These are phyloP conservation scores for Drosophila gunungcola DNA, from an alignment of 1,140 invertebrate species.

Conservation along the genomic window DNA sequence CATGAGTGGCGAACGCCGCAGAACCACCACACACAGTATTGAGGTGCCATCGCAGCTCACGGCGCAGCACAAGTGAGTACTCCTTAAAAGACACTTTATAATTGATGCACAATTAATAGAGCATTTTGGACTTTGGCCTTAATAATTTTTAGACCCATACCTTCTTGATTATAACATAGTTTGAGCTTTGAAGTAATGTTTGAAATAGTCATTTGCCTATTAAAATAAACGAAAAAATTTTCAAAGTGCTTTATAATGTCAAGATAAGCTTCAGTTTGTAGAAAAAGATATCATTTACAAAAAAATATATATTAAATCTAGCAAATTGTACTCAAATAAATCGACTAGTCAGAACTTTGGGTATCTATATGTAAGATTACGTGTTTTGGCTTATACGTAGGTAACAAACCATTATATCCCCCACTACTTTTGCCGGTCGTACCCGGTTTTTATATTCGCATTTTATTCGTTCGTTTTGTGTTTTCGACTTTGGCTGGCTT, in stretches of 20 bases:
- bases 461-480: slow-evolving; percentile 30
- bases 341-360: background rate
- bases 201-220: too few species aligned
- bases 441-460: slow-evolving; percentile 20
- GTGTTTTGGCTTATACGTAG: background rate
- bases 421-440: slow-evolving; percentile 19
- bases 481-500: slow-evolving; percentile 29
- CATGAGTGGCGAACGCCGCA: slow-evolving; percentile 92
- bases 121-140: too few species aligned
- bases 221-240: too few species aligned
- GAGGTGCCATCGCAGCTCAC: slow-evolving; percentile 88
- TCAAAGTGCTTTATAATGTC: too few species aligned
- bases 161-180: too few species aligned
- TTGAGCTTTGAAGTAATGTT: too few species aligned
- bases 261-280: too few species aligned
- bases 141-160: background rate
- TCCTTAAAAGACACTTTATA: too few species aligned
- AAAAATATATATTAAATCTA: too few species aligned
- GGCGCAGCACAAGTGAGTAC: slow-evolving; percentile 87
- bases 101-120: background rate
- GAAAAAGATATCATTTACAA: too few species aligned
- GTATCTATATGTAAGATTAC: background rate
- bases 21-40: slow-evolving; percentile 92
- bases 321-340: too few species aligned
- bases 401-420: background rate